Conservation (phyloP, 2,113 vertebrate genomes). For the Bos indicus region DNA sequence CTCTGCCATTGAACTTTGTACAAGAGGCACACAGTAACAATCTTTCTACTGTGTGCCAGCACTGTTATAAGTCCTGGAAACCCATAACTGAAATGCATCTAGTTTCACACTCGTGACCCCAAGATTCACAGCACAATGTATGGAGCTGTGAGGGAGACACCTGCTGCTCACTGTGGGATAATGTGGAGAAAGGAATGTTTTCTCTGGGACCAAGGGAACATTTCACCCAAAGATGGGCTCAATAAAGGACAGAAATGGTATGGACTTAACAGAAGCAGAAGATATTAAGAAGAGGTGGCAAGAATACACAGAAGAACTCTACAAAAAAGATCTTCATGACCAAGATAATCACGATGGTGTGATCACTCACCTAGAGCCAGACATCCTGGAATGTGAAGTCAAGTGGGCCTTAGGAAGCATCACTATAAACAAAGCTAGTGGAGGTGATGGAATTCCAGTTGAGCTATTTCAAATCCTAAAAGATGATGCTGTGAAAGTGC, state of each 20-base stretch:
- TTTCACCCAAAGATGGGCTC: background rate
- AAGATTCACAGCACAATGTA: background rate
- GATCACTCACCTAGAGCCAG: background rate
- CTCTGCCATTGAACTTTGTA: background rate
- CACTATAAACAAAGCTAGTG: background rate
- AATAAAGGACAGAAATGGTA: background rate
- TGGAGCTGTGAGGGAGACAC: background rate
- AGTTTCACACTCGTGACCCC: background rate
- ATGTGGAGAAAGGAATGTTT: background rate
- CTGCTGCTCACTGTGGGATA: background rate
- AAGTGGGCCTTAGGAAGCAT: background rate
- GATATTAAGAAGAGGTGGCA: background rate
- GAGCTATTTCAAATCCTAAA: background rate
- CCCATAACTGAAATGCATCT: background rate
- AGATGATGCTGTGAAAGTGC: background rate
- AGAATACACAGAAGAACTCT: background rate
- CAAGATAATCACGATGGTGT: background rate
- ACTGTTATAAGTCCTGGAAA: background rate
- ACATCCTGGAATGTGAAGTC: background rate
- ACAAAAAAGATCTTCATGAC: background rate
- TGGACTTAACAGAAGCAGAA: background rate
- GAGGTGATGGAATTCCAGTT: background rate
- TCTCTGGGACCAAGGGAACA: background rate
- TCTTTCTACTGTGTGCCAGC: background rate
- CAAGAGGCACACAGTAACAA: background rate